Percentiles rank a stretch among this genome's conserved stretches.
phyloP scores from a whole-genome alignment of 2,113 vertebrate species.

The Pyrgilauda ruficollis region DNA sequence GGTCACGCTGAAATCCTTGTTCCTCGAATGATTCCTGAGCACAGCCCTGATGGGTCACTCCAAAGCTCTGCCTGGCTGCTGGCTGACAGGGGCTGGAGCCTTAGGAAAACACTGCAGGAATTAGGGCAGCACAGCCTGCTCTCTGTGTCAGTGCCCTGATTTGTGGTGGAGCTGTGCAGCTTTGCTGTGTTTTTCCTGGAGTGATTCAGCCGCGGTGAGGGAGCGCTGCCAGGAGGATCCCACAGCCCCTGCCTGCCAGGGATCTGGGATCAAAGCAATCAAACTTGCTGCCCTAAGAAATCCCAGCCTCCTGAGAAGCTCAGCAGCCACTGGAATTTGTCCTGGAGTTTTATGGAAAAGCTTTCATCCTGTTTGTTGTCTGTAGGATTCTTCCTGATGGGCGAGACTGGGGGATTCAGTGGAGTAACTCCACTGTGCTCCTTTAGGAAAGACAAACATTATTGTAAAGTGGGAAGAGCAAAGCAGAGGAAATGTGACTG shows the following conservation, averaged over 20 bases:
- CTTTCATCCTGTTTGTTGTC: not conserved
- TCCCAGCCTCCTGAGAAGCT: not conserved
- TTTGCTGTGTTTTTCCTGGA: not conserved
- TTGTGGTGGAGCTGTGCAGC: not conserved
- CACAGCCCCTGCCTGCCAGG: not conserved
- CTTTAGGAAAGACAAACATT: slow-evolving; percentile 6
- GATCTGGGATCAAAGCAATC: not conserved
- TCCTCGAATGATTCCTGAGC: not conserved
- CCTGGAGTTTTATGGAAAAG: not conserved
- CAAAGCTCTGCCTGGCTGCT: not conserved
- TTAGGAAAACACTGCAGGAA: not conserved
- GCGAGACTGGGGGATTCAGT: not conserved
- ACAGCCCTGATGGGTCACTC: accelerated
- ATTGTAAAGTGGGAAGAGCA: not conserved
- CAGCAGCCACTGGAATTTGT: not conserved
- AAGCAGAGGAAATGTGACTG: not conserved
- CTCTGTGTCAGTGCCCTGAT: not conserved
- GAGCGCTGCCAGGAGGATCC: not conserved
- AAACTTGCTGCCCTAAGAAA: not conserved
- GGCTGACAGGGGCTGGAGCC: not conserved
- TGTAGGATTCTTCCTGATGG: not conserved
- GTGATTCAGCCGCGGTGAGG: not conserved
- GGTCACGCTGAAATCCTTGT: not conserved
- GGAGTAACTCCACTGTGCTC: not conserved
- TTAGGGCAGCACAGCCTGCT: not conserved